Base-by-base conservation (phyloP, 2,113 vertebrate genomes). In the Sialia sialis region DNA sequence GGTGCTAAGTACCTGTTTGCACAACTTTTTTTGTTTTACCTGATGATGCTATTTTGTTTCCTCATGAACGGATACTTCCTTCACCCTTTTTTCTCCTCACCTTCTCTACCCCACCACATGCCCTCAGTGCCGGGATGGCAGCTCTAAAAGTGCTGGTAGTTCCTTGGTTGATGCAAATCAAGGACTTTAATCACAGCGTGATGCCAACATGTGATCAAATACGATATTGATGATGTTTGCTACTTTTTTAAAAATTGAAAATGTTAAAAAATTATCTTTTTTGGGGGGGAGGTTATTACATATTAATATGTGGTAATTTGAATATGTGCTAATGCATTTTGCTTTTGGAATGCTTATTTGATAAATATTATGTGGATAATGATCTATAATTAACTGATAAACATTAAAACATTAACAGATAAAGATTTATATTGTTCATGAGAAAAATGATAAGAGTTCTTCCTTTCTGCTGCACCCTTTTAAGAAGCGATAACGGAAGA, bases 371-470 rank as follows among this genome's bases (percentile, higher is more conserved):
- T 52, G 34, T 41, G 29, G 87, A 91, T 95, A 76, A 87, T 83
- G 66, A 96, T 96, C 82, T 96, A 66, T 91, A 96, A 94, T 96
- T 95, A 94, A 91, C 74, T 89, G 92, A 96, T 87, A 94, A 85
- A 93, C 75, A 56, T 93, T 87, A 75, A 84, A 91, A 95, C 26
- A 54, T 87, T 87, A 77, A 66, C 26, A 83, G 93, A 93, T 95
- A 73, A 93, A 93, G 23, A 94, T 90, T 91, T 94, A 80, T 94
- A 87, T 79, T 90, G 68, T 84, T 96, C 63, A 72, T 70, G 63
- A 80, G 79, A 84, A 94, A 96, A 92, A 94, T 7, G 5, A 25
- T 85, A 59, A 52, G 49, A 86, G 39, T 63, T 82, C 77, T 93
- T 38, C 16, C 23, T 87, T 74, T 89, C 1, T 4, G 48, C 26